phyloP scores from a whole-genome alignment of 2,113 vertebrate species.

The Rhabdornis inornatus region DNA sequence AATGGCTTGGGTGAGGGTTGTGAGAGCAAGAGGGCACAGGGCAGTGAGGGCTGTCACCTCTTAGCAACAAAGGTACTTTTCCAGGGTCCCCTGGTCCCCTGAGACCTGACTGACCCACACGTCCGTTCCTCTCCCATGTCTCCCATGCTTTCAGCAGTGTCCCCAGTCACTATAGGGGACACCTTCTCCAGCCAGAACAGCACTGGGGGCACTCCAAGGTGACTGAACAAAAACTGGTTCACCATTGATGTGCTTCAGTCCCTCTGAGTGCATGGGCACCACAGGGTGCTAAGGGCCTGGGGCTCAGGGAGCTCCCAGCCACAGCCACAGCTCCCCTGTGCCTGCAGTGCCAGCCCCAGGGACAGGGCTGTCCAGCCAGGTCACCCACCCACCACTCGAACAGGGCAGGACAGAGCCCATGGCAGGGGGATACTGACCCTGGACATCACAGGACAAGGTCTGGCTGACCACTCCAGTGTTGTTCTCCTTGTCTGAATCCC shows the following conservation, averaged over 20 bases:
- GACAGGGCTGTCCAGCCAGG: not conserved
- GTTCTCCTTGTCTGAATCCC: conserved; percentile 86
- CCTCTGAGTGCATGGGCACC: not conserved
- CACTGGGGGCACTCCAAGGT: not conserved
- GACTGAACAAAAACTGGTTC: not conserved
- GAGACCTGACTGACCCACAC: not conserved
- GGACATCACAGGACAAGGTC: conserved; percentile 77
- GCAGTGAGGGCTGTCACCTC: not conserved
- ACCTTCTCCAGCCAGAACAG: not conserved
- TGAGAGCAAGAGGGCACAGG: not conserved
- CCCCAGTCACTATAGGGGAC: not conserved
- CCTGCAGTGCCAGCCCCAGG: fast-evolving
- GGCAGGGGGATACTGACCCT: conserved; percentile 66
- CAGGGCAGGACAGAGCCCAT: not conserved
- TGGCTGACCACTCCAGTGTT: conserved; percentile 85
- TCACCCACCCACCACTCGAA: not conserved
- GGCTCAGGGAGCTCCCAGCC: not conserved
- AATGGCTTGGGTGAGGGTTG: not conserved
- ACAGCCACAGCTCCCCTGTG: not conserved
- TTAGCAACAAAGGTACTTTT: not conserved
- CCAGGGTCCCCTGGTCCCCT: not conserved
- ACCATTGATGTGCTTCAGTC: not conserved
- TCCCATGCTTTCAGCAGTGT: not conserved
- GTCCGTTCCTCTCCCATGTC: fast-evolving
- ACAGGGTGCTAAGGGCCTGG: fast-evolving